Conservation (phyloP, 1,140 invertebrate genomes). For the Cherax quadricarinatus region DNA sequence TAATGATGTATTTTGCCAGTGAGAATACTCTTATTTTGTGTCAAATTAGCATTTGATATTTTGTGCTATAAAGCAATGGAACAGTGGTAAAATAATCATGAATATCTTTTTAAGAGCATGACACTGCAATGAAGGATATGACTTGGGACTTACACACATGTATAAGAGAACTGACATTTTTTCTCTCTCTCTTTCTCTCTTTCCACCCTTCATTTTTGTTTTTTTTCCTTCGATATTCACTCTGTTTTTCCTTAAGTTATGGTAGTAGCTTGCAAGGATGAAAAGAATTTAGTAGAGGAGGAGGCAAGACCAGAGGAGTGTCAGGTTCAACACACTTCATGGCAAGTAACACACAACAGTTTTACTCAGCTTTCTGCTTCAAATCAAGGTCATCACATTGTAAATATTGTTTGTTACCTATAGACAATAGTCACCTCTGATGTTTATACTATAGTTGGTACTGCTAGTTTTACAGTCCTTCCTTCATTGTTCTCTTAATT, state of each 20-base stretch:
- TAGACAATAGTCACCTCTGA: background rate
- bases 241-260: background rate
- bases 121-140: background rate
- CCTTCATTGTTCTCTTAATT: background rate
- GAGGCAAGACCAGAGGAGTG: background rate
- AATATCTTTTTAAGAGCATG: background rate
- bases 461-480: background rate
- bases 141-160: background rate
- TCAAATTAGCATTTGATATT: background rate
- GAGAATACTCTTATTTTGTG: background rate
- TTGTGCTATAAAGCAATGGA: background rate
- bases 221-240: background rate
- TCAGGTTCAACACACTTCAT: background rate
- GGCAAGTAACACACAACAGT: slow-evolving; percentile 13
- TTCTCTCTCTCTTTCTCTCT: background rate
- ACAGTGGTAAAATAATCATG: too few relatives aligned
- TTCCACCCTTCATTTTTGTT: background rate
- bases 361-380: background rate
- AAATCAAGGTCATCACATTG: background rate
- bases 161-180: background rate
- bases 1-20: background rate
- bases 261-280: background rate
- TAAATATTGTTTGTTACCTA: background rate
- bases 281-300: slow-evolving; percentile 8
- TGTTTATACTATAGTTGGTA: background rate